Percentiles rank a stretch among this genome's conserved stretches.
phyloP scores from a whole-genome alignment of 92 coral and sea anemone species.

The Scolanthus callimorphus region DNA sequence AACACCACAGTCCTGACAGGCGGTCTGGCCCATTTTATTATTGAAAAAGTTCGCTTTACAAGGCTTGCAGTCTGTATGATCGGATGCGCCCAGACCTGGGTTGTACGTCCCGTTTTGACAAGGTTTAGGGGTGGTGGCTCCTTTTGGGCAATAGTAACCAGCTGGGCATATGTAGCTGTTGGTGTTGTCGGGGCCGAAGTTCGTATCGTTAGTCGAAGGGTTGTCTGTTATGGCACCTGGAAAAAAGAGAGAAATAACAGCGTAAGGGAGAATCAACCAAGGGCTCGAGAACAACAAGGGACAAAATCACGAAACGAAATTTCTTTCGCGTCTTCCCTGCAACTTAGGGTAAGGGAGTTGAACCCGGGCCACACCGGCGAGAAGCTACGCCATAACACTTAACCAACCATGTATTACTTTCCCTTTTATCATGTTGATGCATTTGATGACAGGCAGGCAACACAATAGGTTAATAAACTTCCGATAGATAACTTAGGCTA shows the following conservation, averaged over 20 bases:
- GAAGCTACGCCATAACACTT: too few relatives aligned
- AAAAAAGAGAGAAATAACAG: constrained; percentile 8
- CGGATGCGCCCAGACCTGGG: constrained; percentile 54
- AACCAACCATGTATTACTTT: too few relatives aligned
- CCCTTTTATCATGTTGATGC: too few relatives aligned
- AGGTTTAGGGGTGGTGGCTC: constrained; percentile 58
- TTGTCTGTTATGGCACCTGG: constrained; percentile 93
- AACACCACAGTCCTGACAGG: constrained; percentile 79
- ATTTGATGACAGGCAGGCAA: too few relatives aligned
- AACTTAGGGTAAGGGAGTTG: too few relatives aligned
- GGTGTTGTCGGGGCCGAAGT: constrained; percentile 62
- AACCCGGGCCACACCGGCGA: too few relatives aligned
- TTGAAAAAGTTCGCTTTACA: constrained; percentile 68
- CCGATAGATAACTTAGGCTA: too few relatives aligned
- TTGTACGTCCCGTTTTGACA: constrained; percentile 89
- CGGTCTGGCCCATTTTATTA: constrained; percentile 64
- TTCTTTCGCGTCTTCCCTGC: too few relatives aligned
- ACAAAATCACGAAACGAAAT: too few relatives aligned
- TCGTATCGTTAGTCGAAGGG: constrained; percentile 68
- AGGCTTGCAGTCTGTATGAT: constrained; percentile 59
- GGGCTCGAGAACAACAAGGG: too few relatives aligned
- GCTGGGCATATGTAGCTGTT: constrained; percentile 79
- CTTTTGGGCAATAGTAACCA: constrained; percentile 84
- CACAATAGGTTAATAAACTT: too few relatives aligned
- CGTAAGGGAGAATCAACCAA: too few relatives aligned